Conservation (phyloP, 2,113 vertebrate species). For the Brachypodius melanocephalos region DNA sequence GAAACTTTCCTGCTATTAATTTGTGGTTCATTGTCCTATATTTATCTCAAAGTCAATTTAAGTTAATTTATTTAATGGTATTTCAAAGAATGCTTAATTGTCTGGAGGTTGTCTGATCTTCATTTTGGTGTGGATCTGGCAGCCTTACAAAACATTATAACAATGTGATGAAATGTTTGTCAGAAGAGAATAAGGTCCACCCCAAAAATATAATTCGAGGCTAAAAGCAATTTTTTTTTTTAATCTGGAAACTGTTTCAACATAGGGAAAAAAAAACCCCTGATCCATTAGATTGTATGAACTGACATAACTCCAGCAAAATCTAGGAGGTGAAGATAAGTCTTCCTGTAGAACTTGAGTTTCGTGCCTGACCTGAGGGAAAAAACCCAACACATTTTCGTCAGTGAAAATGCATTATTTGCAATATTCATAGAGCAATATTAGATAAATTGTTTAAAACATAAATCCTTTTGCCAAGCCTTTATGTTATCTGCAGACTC, state of each 20-base stretch:
- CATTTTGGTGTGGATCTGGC: neutral
- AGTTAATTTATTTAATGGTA: slow-evolving; percentile 47
- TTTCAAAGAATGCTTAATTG: slow-evolving; percentile 36
- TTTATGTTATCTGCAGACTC: neutral
- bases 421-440: neutral
- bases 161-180: slow-evolving; percentile 49
- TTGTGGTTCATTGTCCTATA: neutral
- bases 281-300: neutral
- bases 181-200: neutral
- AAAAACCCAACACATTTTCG: neutral
- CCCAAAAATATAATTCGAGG: neutral
- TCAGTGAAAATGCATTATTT: neutral
- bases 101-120: slow-evolving; percentile 4
- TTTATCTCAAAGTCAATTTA: slow-evolving; percentile 33
- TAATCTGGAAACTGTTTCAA: neutral
- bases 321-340: neutral
- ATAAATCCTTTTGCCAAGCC: neutral
- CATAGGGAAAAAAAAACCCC: accelerated
- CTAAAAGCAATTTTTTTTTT: neutral
- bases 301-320: neutral
- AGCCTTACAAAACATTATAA: slow-evolving; percentile 32
- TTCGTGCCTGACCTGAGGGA: neutral
- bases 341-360: neutral
- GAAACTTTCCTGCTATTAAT: slow-evolving; percentile 19
- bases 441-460: neutral